These are phyloP conservation scores for Ceyx margarethae DNA, from an alignment of 2,113 vertebrate genomes.

Conservation along the genomic window DNA sequence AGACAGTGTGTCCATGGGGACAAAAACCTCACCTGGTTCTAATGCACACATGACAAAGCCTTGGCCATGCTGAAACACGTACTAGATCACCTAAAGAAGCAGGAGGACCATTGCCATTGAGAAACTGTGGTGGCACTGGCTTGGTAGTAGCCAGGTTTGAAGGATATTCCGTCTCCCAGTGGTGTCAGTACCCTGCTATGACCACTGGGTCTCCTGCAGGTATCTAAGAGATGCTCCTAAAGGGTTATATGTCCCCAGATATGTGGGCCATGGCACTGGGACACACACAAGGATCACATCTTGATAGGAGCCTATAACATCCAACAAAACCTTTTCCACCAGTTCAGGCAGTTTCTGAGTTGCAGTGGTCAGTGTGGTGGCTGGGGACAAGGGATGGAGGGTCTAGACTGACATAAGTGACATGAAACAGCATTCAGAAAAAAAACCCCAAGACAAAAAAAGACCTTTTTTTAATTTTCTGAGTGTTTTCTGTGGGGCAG, in stretches of 20 bases:
- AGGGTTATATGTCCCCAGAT: background rate
- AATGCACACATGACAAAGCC: background rate
- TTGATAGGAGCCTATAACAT: background rate
- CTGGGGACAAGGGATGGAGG: background rate
- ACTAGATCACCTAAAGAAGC: background rate
- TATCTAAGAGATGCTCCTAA: background rate
- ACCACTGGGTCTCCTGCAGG: background rate
- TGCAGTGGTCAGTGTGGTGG: background rate
- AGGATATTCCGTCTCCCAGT: accelerated
- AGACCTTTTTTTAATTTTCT: background rate
- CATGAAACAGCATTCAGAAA: background rate
- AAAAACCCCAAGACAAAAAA: background rate
- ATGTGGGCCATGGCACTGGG: background rate
- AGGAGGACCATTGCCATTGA: background rate
- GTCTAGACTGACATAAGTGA: background rate
- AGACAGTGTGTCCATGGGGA: too few relatives aligned
- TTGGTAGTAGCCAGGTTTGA: background rate
- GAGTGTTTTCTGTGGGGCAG: background rate
- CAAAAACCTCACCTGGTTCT: background rate
- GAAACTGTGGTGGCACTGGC: background rate
- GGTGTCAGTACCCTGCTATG: accelerated
- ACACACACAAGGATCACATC: background rate
- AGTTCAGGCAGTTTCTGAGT: background rate
- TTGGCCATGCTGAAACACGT: background rate
- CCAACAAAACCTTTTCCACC: background rate